Percentiles rank a stretch among this genome's conserved stretches.
Conservation (phyloP, 2,888 invertebrate species). For the Mantis religiosa region DNA sequence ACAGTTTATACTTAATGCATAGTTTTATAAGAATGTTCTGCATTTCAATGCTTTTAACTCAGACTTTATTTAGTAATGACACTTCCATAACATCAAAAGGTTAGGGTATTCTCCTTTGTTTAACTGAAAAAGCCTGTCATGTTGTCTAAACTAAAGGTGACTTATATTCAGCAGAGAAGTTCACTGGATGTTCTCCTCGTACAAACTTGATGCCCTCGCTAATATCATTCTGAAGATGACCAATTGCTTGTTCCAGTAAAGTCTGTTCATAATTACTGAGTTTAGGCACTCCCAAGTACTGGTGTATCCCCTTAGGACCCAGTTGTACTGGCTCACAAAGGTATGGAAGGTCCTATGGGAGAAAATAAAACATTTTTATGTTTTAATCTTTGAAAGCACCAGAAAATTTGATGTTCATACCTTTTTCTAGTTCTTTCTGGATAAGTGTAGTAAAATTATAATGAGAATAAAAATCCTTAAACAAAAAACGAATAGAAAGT, state of each 20-base stretch:
- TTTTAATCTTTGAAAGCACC: too few relatives aligned
- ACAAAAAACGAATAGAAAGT: too few relatives aligned
- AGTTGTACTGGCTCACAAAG: constrained; percentile 8
- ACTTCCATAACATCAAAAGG: too few relatives aligned
- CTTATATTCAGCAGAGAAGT: not conserved
- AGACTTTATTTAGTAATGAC: too few relatives aligned
- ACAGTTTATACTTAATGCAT: too few relatives aligned
- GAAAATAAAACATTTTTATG: not conserved
- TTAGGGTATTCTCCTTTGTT: too few relatives aligned
- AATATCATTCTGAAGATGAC: constrained; percentile 3
- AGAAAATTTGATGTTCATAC: too few relatives aligned
- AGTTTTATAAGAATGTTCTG: too few relatives aligned
- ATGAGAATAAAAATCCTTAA: too few relatives aligned
- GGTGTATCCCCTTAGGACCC: constrained; percentile 5
- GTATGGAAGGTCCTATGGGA: not conserved
- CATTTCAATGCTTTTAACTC: too few relatives aligned
- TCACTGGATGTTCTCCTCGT: not conserved
- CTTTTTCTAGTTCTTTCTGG: too few relatives aligned
- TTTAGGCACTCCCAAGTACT: constrained; percentile 14
- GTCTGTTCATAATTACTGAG: constrained; percentile 11
- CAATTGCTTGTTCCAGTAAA: constrained; percentile 1
- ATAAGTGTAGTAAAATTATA: too few relatives aligned
- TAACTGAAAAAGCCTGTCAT: not conserved
- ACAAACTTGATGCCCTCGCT: not conserved
- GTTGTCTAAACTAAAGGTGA: not conserved